Percentiles rank a stretch among this genome's conserved stretches.
Conservation (phyloP, 2,888 invertebrate genomes). For the Resseliella maxima region DNA sequence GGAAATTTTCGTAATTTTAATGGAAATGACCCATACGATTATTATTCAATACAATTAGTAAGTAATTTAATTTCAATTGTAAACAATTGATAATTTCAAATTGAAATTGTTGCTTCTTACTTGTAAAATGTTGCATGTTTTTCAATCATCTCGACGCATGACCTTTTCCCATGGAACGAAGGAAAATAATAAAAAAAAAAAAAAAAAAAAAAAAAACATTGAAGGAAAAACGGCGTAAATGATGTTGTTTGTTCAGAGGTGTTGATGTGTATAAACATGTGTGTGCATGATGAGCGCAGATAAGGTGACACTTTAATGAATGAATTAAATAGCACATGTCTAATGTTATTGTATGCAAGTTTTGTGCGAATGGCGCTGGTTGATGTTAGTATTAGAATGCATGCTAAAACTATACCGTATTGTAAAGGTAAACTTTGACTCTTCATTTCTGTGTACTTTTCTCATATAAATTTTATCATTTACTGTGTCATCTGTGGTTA, state of each 20-base stretch:
- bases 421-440: background rate
- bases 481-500: conserved; percentile 29
- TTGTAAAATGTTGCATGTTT: background rate
- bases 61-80: background rate
- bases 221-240: background rate
- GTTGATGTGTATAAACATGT: conserved; percentile 54
- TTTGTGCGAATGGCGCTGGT: background rate
- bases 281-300: background rate
- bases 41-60: background rate
- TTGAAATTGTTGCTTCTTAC: background rate
- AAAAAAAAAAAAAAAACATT: too few relatives aligned
- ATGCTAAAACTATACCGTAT: conserved; percentile 12
- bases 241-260: conserved; percentile 26
- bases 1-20: background rate
- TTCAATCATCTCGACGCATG: background rate
- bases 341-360: conserved; percentile 46
- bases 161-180: background rate
- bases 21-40: too few relatives aligned
- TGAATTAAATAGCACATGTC: conserved; percentile 54
- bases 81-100: background rate
- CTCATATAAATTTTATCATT: conserved; percentile 9
- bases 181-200: background rate
- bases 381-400: background rate
- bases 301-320: conserved; percentile 45
- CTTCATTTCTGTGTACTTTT: conserved; percentile 2